phyloP scores from a whole-genome alignment of 2,797 vertebrate species.

The Sternarchorhynchus goeldii region DNA sequence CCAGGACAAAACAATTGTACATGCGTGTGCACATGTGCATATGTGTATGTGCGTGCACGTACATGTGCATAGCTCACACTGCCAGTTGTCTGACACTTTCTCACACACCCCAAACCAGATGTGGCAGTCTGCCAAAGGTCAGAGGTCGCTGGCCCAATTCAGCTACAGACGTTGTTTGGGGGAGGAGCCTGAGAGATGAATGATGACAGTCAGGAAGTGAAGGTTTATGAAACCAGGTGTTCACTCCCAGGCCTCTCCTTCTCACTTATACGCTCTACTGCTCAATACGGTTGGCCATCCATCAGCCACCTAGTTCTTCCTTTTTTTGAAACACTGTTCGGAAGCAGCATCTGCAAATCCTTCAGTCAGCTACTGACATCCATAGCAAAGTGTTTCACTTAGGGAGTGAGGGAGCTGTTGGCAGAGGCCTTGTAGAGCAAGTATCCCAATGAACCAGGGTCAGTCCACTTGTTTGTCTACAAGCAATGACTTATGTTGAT shows the following conservation, averaged over 20 bases:
- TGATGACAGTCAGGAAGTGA: conserved; percentile 59
- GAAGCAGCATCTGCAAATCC: neutral
- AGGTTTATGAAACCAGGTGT: conserved; percentile 47
- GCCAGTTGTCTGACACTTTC: neutral
- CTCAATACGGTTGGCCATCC: neutral
- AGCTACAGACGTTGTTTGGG: conserved; percentile 22
- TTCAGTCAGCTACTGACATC: neutral
- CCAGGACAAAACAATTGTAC: neutral
- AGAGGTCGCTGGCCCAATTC: conserved; percentile 50
- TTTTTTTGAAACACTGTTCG: neutral
- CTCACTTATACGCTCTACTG: neutral
- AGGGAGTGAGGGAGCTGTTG: neutral
- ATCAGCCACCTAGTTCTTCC: neutral
- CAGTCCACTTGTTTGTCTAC: too few relatives aligned
- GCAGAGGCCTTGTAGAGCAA: too few relatives aligned
- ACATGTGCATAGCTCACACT: neutral
- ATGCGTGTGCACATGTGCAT: neutral
- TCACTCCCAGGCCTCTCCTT: too few relatives aligned
- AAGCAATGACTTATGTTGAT: neutral
- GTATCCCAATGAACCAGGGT: too few relatives aligned
- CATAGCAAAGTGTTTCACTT: neutral
- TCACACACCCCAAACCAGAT: conserved; percentile 58
- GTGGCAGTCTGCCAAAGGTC: conserved; percentile 47
- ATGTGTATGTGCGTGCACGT: neutral
- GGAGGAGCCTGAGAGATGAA: conserved; percentile 44